A percentile compares a stretch with the other conserved stretches of the same genome.
phyloP scores from a whole-genome alignment of 2,113 vertebrate genomes.

The Coryphaenoides rupestris region DNA sequence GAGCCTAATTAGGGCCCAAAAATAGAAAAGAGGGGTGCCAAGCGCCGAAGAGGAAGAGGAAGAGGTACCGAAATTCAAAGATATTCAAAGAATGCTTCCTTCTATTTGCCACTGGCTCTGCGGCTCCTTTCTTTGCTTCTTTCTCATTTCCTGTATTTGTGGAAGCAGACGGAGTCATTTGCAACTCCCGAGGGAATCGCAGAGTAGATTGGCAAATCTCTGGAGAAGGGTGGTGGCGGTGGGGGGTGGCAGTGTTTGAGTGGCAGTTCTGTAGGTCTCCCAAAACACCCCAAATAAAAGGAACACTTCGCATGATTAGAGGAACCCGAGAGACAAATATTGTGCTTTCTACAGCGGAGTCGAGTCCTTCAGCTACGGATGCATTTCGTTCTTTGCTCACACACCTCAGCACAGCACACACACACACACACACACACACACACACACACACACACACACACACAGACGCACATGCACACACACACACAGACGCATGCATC shows the following conservation, averaged over 20 bases:
- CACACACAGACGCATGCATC: no score
- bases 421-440: no score
- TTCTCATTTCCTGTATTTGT: slow-evolving; percentile 25
- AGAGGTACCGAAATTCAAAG: slow-evolving; percentile 42
- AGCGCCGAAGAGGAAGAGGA: slow-evolving; percentile 28
- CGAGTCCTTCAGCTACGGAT: slow-evolving; percentile 13
- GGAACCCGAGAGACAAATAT: slow-evolving; percentile 44
- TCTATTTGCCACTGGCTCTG: slow-evolving; percentile 37
- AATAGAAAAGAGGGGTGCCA: slow-evolving; percentile 35
- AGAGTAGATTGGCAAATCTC: slow-evolving; percentile 38
- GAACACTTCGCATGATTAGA: slow-evolving; percentile 36
- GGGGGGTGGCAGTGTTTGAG: slow-evolving; percentile 16
- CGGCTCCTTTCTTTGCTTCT: slow-evolving; percentile 2
- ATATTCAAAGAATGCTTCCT: no score
- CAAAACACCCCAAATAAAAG: slow-evolving; percentile 24
- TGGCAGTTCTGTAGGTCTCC: slow-evolving; percentile 42
- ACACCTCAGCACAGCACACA: no score
- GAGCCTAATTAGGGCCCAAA: slow-evolving; percentile 59
- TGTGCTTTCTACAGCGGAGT: slow-evolving; percentile 22
- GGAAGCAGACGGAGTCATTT: slow-evolving; percentile 48
- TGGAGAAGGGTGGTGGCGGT: slow-evolving; percentile 28
- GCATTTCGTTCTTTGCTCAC: background rate
- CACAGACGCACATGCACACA: no score
- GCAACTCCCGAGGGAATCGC: slow-evolving; percentile 43
- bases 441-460: no score